phyloP scores from a whole-genome alignment of 2,888 invertebrate species.

The Apamea anceps region DNA sequence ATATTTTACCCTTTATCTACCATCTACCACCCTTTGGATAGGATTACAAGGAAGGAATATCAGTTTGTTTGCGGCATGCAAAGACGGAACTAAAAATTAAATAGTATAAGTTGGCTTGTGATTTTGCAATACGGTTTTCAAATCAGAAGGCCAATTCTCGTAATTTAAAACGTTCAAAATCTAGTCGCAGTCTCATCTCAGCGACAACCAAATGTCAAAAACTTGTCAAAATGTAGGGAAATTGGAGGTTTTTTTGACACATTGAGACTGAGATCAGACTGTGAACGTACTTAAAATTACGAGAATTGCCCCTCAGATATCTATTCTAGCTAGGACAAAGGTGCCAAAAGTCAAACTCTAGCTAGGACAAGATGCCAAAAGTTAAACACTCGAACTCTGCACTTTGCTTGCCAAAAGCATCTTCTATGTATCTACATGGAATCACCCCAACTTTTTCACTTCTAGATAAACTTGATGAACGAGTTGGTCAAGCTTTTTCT shows the following conservation, averaged over 20 bases:
- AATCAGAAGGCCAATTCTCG: too few relatives aligned
- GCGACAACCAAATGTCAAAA: too few relatives aligned
- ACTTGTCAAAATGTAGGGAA: too few relatives aligned
- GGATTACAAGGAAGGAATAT: conserved; percentile 41
- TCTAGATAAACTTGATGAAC: neutral
- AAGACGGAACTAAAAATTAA: conserved; percentile 2
- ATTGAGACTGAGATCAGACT: too few relatives aligned
- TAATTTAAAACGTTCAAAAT: too few relatives aligned
- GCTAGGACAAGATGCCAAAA: neutral
- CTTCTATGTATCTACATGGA: neutral
- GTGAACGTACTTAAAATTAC: too few relatives aligned
- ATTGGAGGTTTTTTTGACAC: too few relatives aligned
- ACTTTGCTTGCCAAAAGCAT: neutral
- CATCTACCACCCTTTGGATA: conserved; percentile 14
- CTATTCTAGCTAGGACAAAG: neutral
- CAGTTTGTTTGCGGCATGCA: conserved; percentile 1
- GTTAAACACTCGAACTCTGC: neutral
- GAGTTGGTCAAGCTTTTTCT: neutral
- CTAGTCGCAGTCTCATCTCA: too few relatives aligned
- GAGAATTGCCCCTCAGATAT: too few relatives aligned
- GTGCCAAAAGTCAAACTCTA: neutral
- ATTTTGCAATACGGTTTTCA: conserved; percentile 1
- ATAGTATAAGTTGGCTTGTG: neutral
- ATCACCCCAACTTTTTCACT: neutral
- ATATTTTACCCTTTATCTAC: conserved; percentile 15